Evolutionary conservation across 1,140 invertebrate species (phyloP).

Genomic region (Chymomyza costata): DNA sequence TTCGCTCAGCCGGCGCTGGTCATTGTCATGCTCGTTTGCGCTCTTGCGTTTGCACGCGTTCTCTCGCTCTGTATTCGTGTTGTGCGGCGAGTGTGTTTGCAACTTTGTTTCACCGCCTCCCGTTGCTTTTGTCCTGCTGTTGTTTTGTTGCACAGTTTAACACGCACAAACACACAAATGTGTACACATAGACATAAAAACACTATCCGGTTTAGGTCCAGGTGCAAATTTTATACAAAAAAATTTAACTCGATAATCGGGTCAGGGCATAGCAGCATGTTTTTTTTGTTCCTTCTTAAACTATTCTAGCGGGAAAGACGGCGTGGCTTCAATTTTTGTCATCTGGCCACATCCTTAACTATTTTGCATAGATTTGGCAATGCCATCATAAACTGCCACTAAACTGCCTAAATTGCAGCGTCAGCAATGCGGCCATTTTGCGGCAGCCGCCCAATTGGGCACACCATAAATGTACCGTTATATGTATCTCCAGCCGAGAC

Average conservation of each 20-base stretch:
- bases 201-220: constrained; percentile 70
- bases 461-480: constrained; percentile 63
- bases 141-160: constrained; percentile 20
- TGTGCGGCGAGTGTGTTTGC: constrained; percentile 35
- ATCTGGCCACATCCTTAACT: constrained; percentile 7
- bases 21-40: constrained; percentile 3
- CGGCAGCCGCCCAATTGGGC: constrained; percentile 3
- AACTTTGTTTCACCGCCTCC: constrained; percentile 32
- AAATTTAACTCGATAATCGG: constrained; percentile 69
- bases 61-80: constrained; percentile 16
- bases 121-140: constrained; percentile 11
- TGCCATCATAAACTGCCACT: constrained; percentile 30
- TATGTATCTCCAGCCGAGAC: constrained; percentile 59
- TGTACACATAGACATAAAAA: constrained; percentile 37
- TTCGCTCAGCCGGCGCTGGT: constrained; percentile 36
- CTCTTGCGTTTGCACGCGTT: constrained; percentile 12
- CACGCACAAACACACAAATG: too few relatives aligned
- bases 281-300: constrained; percentile 14
- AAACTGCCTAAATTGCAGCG: too few relatives aligned
- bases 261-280: constrained; percentile 52
- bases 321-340: constrained; percentile 36
- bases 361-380: constrained; percentile 25
- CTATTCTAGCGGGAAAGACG: constrained; percentile 64
- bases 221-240: constrained; percentile 71
- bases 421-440: constrained; percentile 22